Evolutionary conservation across 2,888 invertebrate species (phyloP).

Genomic region (Chrysina gloriosa): DNA sequence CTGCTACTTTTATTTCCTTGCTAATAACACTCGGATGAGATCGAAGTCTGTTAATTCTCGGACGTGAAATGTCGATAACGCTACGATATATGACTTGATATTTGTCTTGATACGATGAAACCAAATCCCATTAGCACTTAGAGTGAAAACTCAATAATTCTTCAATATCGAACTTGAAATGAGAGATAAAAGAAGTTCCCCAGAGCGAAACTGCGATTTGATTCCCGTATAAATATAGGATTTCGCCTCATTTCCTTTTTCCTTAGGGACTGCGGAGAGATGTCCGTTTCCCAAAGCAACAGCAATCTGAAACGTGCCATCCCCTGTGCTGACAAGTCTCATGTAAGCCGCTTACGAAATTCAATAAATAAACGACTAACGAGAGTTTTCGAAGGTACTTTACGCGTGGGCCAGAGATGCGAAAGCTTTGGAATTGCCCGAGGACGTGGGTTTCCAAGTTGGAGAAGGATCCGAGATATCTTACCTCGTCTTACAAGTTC

Average conservation of each 20-base stretch:
- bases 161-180: too few relatives aligned
- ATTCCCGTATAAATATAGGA: too few relatives aligned
- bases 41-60: too few relatives aligned
- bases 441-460: slow-evolving; percentile 92
- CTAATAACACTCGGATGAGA: too few relatives aligned
- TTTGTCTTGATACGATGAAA: too few relatives aligned
- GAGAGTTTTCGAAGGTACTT: slow-evolving; percentile 73
- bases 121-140: too few relatives aligned
- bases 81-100: too few relatives aligned
- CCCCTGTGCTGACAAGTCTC: slow-evolving; percentile 81
- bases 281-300: slow-evolving; percentile 71
- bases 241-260: slow-evolving; percentile 25
- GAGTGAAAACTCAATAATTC: too few relatives aligned
- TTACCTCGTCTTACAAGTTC: slow-evolving; percentile 92
- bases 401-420: slow-evolving; percentile 97
- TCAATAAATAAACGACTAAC: slow-evolving; percentile 14
- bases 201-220: too few relatives aligned
- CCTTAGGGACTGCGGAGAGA: slow-evolving; percentile 92
- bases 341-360: slow-evolving; percentile 66
- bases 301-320: slow-evolving; percentile 69
- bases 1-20: too few relatives aligned
- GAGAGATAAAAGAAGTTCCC: too few relatives aligned
- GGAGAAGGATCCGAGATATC: slow-evolving; percentile 85
- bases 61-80: too few relatives aligned
- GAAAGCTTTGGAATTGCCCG: slow-evolving; percentile 81